phyloP scores from a whole-genome alignment of 2,797 vertebrate genomes.

The Pristis pectinata region DNA sequence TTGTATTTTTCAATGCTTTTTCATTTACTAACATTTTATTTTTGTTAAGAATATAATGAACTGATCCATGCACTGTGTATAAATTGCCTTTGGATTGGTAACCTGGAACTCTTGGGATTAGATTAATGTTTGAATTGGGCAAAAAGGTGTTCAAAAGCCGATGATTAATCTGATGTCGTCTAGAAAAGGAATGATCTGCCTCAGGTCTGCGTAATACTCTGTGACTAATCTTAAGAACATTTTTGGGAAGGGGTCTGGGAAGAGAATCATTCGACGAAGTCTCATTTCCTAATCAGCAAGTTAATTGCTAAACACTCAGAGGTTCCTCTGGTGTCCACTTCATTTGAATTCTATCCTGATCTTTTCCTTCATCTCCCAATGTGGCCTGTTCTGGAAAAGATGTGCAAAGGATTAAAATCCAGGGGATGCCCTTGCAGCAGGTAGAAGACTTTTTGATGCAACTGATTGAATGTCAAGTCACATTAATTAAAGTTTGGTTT shows the following conservation, averaged over 20 bases:
- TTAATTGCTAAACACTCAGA: background rate
- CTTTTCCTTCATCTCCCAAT: background rate
- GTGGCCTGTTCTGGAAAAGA: background rate
- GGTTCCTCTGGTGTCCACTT: background rate
- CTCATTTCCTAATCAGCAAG: background rate
- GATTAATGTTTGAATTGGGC: background rate
- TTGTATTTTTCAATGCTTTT: background rate
- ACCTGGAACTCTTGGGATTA: background rate
- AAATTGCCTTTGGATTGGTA: background rate
- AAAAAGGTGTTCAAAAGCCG: background rate
- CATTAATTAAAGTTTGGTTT: background rate
- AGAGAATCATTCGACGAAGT: background rate
- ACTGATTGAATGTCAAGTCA: background rate
- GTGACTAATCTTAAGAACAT: background rate
- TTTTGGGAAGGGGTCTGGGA: too few relatives aligned
- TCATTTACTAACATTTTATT: background rate
- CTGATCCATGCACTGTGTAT: background rate
- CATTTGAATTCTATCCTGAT: background rate
- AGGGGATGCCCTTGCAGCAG: background rate
- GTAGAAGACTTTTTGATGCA: background rate
- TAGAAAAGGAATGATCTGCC: background rate
- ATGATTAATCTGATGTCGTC: background rate
- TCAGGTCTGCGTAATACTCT: background rate
- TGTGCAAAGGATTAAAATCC: background rate
- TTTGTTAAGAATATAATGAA: background rate